Percentiles rank a stretch among this genome's conserved stretches.
These are phyloP conservation scores for Echinarachnius parma DNA, from an alignment of 53 echinoderm and acorn worm species.

Conservation along the genomic window DNA sequence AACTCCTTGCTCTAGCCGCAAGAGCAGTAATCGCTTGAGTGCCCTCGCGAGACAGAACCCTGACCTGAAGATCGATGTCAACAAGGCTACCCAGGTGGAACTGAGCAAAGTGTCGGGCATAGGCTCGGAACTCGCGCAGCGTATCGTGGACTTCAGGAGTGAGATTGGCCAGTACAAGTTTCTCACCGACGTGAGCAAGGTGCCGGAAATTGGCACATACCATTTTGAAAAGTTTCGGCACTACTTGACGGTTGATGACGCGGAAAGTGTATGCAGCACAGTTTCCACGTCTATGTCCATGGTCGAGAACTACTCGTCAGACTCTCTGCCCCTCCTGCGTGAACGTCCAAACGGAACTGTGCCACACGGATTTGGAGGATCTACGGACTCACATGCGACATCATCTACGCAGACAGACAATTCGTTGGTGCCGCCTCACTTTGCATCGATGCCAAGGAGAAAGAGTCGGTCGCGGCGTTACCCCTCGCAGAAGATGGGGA, in stretches of 20 bases:
- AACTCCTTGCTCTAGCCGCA: constrained; percentile 52
- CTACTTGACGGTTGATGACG: constrained; percentile 59
- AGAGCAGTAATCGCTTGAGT: constrained; percentile 45
- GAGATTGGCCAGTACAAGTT: constrained; percentile 67
- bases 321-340: constrained; percentile 26
- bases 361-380: constrained; percentile 9
- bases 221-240: constrained; percentile 71
- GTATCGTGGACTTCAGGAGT: constrained; percentile 62
- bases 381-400: constrained; percentile 26
- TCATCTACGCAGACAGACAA: constrained; percentile 67
- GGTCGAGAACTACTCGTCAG: constrained; percentile 18
- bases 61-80: constrained; percentile 60
- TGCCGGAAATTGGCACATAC: constrained; percentile 72
- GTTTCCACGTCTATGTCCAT: constrained; percentile 33
- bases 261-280: constrained; percentile 57
- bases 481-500: constrained; percentile 47
- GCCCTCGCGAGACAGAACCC: constrained; percentile 31
- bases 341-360: constrained; percentile 37
- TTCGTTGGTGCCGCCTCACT: constrained; percentile 49
- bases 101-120: constrained; percentile 48
- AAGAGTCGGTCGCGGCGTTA: constrained; percentile 7
- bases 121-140: constrained; percentile 60
- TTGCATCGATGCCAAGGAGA: constrained; percentile 50
- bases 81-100: constrained; percentile 55
- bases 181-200: constrained; percentile 60